A percentile compares a stretch with the other conserved stretches of the same genome.
phyloP scores from a whole-genome alignment of 2,888 invertebrate species.

The Harpalus rufipes region DNA sequence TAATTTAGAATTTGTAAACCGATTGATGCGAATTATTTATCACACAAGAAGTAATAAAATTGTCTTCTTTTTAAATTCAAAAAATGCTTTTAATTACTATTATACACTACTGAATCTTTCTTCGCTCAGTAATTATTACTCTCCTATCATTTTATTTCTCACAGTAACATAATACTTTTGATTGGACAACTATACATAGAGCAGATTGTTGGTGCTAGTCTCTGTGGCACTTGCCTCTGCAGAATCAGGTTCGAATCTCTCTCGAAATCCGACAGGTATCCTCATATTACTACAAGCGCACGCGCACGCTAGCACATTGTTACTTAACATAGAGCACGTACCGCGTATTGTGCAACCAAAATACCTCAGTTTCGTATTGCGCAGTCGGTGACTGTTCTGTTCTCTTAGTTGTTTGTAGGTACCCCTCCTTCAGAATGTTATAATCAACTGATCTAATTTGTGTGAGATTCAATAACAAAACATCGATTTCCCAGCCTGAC shows the following conservation, averaged over 20 bases:
- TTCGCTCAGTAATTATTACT: too few species aligned
- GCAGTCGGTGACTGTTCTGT: slow-evolving; percentile 47
- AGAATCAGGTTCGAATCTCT: slow-evolving; percentile 45
- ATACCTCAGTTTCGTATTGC: slow-evolving; percentile 61
- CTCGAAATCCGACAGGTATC: slow-evolving; percentile 40
- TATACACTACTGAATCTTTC: too few species aligned
- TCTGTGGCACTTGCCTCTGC: slow-evolving; percentile 1
- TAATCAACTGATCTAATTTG: slow-evolving; percentile 60
- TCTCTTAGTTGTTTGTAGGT: slow-evolving; percentile 24
- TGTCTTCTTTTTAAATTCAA: too few species aligned
- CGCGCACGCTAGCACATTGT: slow-evolving; percentile 32
- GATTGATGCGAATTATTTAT: too few species aligned
- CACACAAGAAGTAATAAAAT: too few species aligned
- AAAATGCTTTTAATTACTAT: too few species aligned
- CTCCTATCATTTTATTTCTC: too few species aligned
- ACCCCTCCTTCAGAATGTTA: slow-evolving; percentile 13
- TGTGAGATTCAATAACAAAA: slow-evolving; percentile 10
- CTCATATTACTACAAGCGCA: slow-evolving; percentile 32
- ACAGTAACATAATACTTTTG: too few species aligned
- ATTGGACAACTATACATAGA: too few species aligned
- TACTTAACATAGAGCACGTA: slow-evolving; percentile 57
- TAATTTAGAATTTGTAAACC: too few species aligned
- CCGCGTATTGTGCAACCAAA: slow-evolving; percentile 59
- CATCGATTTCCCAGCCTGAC: too few species aligned
- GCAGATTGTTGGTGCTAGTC: not conserved